Conservation (phyloP, 2,888 invertebrate species). For the Tetragnatha montana region DNA sequence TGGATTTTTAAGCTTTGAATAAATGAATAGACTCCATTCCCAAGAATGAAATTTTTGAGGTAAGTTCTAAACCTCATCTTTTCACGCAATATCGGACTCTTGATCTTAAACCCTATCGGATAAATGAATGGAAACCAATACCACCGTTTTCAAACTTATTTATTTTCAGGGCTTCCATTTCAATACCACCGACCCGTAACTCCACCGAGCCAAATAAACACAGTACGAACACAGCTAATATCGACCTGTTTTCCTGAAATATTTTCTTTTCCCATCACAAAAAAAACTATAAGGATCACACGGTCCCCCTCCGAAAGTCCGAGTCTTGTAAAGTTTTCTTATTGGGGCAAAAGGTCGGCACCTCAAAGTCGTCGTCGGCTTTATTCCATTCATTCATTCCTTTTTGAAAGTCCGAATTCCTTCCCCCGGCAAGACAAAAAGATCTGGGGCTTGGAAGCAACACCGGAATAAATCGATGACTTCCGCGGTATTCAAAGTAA, state of each 20-base stretch:
- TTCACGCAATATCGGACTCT: background rate
- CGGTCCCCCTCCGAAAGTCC: background rate
- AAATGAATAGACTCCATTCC: background rate
- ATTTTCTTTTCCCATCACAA: background rate
- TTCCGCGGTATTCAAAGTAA: slow-evolving; percentile 16
- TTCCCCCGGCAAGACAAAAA: background rate
- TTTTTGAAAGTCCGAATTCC: background rate
- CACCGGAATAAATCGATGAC: slow-evolving; percentile 11
- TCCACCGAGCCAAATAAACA: background rate
- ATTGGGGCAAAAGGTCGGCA: background rate
- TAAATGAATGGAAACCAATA: background rate
- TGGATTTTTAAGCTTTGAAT: no score
- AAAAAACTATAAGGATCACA: background rate
- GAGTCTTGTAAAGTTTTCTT: background rate
- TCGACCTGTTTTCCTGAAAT: background rate
- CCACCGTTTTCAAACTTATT: background rate
- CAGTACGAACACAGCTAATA: background rate
- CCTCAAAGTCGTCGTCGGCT: background rate
- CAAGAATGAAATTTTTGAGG: background rate
- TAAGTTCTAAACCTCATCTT: background rate
- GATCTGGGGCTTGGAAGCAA: background rate
- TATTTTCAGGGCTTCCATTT: background rate
- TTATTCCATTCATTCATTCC: background rate
- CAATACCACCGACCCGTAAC: background rate
- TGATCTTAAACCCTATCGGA: background rate